Evolutionary conservation across 2,888 invertebrate species (phyloP).

Genomic region (Notodonta dromedarius): DNA sequence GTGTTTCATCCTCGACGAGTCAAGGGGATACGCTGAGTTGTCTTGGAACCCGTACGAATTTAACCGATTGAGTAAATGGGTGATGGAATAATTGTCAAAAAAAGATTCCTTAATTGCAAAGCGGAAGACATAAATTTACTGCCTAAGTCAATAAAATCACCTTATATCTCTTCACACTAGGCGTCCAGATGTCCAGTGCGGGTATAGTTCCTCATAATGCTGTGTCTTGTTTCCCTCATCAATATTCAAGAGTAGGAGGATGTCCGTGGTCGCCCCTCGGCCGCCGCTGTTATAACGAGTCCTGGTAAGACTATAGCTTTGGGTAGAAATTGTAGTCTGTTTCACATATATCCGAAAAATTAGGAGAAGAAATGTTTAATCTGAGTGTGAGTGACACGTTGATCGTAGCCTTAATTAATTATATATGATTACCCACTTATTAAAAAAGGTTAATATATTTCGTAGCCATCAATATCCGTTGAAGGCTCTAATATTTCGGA

Average conservation of each 20-base stretch:
- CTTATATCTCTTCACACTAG: background rate
- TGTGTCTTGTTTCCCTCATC: constrained; percentile 52
- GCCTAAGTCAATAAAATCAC: background rate
- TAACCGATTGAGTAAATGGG: too few relatives aligned
- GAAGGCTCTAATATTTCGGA: background rate
- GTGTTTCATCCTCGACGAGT: too few relatives aligned
- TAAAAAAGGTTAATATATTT: background rate
- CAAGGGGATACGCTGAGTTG: too few relatives aligned
- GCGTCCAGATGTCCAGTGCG: constrained; percentile 19
- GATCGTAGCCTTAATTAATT: too few relatives aligned
- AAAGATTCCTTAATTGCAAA: too few relatives aligned
- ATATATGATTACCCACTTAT: background rate
- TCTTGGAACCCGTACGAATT: too few relatives aligned
- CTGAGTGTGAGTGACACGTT: too few relatives aligned
- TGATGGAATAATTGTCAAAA: too few relatives aligned
- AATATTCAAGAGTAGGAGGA: constrained; percentile 49
- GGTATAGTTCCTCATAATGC: constrained; percentile 42
- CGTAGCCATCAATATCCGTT: background rate
- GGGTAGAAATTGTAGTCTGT: background rate
- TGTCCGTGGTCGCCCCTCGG: constrained; percentile 28
- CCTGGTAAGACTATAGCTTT: background rate
- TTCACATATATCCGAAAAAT: too few relatives aligned
- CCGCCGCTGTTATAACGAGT: constrained; percentile 18
- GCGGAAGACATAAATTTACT: too few relatives aligned
- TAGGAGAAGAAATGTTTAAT: too few relatives aligned